These are phyloP conservation scores for Bombus picipes DNA, from an alignment of 1,140 invertebrate genomes.

Conservation along the genomic window DNA sequence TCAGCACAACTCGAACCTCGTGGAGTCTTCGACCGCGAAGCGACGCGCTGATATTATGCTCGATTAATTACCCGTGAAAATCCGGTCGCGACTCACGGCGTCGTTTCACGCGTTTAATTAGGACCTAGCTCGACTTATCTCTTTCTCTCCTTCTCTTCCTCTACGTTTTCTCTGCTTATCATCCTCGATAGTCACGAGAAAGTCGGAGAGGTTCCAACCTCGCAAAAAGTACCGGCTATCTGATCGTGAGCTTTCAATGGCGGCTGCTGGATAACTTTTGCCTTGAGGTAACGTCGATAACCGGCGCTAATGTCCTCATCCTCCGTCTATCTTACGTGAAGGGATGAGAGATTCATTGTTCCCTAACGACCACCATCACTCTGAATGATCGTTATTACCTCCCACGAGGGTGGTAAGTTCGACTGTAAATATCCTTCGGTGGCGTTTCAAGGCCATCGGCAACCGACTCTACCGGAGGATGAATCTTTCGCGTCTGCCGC, in stretches of 20 bases:
- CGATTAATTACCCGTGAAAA: constrained; percentile 53
- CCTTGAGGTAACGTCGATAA: constrained; percentile 28
- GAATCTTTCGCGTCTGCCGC: background rate
- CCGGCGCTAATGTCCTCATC: constrained; percentile 27
- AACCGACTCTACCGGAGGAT: background rate
- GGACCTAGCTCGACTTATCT: background rate
- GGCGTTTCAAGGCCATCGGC: background rate
- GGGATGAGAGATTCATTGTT: constrained; percentile 37
- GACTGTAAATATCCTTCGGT: constrained; percentile 9
- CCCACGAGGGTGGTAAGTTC: background rate
- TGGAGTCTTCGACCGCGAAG: background rate
- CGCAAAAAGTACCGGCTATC: constrained; percentile 8
- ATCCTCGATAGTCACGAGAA: background rate
- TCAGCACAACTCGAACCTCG: constrained; percentile 14
- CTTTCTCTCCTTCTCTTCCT: background rate
- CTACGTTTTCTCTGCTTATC: background rate
- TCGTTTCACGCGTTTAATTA: constrained; percentile 45
- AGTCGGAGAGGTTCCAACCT: background rate
- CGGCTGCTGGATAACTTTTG: background rate
- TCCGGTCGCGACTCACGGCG: constrained; percentile 21
- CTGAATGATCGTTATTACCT: constrained; percentile 16
- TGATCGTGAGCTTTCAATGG: constrained; percentile 12
- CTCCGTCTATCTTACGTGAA: background rate
- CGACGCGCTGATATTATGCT: constrained; percentile 42
- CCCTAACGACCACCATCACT: constrained; percentile 28